Percentiles rank a stretch among this genome's conserved stretches.
These are phyloP conservation scores for Yponomeuta sedellus DNA, from an alignment of 2,888 invertebrate genomes.

Conservation along the genomic window DNA sequence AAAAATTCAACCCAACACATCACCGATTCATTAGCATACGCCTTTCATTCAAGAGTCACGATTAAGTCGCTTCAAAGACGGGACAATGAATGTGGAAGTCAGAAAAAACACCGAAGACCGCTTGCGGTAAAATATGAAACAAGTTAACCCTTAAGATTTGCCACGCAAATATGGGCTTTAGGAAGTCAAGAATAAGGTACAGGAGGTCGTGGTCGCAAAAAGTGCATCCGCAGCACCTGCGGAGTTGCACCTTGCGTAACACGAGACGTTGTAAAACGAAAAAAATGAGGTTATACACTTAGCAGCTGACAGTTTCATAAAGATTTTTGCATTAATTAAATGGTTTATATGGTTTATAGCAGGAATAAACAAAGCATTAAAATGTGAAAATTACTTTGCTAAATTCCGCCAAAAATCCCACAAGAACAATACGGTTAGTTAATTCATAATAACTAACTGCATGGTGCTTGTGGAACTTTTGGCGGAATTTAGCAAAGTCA, in stretches of 20 bases:
- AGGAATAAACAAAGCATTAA: not conserved
- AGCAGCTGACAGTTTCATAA: not conserved
- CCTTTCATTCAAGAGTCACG: constrained; percentile 28
- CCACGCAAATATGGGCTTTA: not conserved
- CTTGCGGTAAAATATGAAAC: not conserved
- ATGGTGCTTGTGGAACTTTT: too few species aligned
- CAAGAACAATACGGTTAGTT: too few species aligned
- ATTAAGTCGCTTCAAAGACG: constrained; percentile 31
- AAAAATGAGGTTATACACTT: constrained; percentile 8
- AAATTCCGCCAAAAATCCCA: too few species aligned
- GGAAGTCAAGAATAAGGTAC: not conserved
- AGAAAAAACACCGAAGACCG: constrained; percentile 1
- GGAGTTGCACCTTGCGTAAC: constrained; percentile 6
- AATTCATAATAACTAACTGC: too few species aligned
- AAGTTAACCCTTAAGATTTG: not conserved
- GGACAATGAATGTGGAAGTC: constrained; percentile 19
- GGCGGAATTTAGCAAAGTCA: too few species aligned
- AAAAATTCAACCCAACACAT: constrained; percentile 3
- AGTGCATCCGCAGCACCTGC: constrained; percentile 16
- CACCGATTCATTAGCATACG: constrained; percentile 3
- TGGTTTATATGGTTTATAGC: not conserved
- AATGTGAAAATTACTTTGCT: too few species aligned
- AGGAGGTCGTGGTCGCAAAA: not conserved
- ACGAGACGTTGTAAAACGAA: constrained; percentile 10
- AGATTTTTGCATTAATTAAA: not conserved